A percentile compares a stretch with the other conserved stretches of the same genome.
Evolutionary conservation across 2,888 invertebrate species (phyloP).

Genomic region (Tholera decimalis): DNA sequence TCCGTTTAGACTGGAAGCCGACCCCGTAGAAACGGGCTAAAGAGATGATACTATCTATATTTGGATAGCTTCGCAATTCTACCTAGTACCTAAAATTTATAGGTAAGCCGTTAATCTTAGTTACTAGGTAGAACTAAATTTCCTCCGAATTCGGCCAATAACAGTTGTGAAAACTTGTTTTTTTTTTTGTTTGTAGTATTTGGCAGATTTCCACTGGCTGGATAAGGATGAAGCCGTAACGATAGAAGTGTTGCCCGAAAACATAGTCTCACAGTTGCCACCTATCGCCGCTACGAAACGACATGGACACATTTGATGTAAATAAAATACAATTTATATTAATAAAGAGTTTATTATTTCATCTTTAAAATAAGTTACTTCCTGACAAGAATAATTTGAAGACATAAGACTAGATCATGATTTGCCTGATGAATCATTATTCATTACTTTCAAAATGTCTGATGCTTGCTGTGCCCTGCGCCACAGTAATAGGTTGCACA

Average conservation of each 20-base stretch:
- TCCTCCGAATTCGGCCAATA: not conserved
- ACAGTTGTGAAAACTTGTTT: not conserved
- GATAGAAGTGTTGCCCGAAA: slow-evolving; percentile 94
- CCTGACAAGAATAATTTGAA: not conserved
- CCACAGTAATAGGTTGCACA: not conserved
- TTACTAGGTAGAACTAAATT: no score
- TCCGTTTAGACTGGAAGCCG: no score
- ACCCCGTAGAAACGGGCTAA: no score
- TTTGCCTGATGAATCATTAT: not conserved
- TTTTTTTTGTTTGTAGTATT: slow-evolving; percentile 91
- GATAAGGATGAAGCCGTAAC: slow-evolving; percentile 94
- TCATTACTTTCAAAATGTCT: slow-evolving; percentile 1
- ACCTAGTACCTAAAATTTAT: not conserved
- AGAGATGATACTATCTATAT: no score
- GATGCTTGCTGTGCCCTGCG: not conserved
- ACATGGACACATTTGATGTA: slow-evolving; percentile 64
- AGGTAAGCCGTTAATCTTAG: no score
- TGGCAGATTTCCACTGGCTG: slow-evolving; percentile 94
- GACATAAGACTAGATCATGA: not conserved
- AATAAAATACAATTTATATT: slow-evolving; percentile 50
- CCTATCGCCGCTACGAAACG: slow-evolving; percentile 90
- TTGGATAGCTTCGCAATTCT: not conserved
- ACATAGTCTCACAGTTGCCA: slow-evolving; percentile 94
- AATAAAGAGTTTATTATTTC: slow-evolving; percentile 30
- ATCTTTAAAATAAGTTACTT: slow-evolving; percentile 5